Conservation (phyloP, 2,797 vertebrate genomes). For the Aselliscus stoliczkanus region DNA sequence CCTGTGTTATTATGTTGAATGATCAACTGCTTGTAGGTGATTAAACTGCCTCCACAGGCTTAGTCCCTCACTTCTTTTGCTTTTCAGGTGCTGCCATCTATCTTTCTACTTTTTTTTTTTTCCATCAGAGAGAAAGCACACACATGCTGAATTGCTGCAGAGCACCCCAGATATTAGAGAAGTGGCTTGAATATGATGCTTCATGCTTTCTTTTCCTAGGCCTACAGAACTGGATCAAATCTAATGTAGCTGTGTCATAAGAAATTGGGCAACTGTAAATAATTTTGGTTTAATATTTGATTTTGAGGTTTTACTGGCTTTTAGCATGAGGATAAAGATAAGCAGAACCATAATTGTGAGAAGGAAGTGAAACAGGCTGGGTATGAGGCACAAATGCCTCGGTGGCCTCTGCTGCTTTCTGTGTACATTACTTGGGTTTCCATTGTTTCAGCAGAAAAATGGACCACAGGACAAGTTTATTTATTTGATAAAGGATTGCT, state of each 20-base stretch:
- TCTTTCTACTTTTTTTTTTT: constrained; percentile 18
- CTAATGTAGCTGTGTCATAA: neutral
- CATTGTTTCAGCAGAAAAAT: neutral
- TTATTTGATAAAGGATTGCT: neutral
- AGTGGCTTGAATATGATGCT: neutral
- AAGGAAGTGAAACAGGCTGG: neutral
- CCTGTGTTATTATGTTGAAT: constrained; percentile 56
- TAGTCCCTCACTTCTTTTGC: neutral
- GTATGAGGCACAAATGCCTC: neutral
- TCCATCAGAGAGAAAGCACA: neutral
- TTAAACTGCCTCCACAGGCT: constrained; percentile 32
- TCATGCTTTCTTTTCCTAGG: neutral
- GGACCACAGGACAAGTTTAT: neutral
- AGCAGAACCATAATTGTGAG: neutral
- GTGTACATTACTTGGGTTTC: neutral
- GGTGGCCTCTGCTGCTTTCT: neutral
- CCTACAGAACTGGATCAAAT: neutral
- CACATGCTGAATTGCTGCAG: neutral
- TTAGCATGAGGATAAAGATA: neutral
- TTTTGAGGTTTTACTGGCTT: neutral
- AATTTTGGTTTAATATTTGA: neutral
- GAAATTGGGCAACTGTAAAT: neutral
- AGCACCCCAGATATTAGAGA: neutral
- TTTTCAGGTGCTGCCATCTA: constrained; percentile 39
- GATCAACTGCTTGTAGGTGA: constrained; percentile 58